These are phyloP conservation scores for Apus apus DNA, from an alignment of 2,113 vertebrate genomes.

Conservation along the genomic window DNA sequence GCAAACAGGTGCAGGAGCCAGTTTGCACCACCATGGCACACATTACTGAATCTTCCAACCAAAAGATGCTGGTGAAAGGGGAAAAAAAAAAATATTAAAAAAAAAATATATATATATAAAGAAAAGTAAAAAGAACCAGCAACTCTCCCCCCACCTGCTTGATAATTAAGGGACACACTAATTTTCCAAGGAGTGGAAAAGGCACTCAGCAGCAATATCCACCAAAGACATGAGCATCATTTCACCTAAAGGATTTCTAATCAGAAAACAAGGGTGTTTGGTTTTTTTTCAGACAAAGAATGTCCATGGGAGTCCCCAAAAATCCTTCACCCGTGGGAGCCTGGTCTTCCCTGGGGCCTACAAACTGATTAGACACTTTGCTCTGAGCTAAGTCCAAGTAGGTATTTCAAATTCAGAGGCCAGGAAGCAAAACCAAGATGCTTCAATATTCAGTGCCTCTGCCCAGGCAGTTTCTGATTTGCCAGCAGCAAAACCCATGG, in stretches of 20 bases:
- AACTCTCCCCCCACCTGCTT: too few relatives aligned
- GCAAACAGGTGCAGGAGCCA: conserved; percentile 38
- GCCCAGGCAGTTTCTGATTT: not conserved
- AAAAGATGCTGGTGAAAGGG: fast-evolving
- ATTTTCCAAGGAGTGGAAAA: not conserved
- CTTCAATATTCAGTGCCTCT: not conserved
- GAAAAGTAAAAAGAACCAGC: not conserved
- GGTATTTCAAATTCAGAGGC: not conserved
- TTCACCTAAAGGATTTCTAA: not conserved
- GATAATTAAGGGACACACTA: not conserved
- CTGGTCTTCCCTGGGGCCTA: not conserved
- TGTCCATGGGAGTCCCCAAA: not conserved
- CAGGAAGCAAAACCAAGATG: not conserved
- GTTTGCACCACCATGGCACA: not conserved
- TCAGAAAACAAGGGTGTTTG: not conserved
- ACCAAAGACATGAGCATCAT: fast-evolving
- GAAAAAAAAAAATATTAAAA: fast-evolving
- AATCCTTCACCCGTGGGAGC: not conserved
- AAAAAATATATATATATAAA: too few relatives aligned
- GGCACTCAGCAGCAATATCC: not conserved
- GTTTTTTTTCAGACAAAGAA: not conserved
- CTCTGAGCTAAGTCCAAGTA: not conserved
- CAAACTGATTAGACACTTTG: not conserved
- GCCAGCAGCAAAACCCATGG: not conserved
- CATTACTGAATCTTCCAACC: fast-evolving